Percentiles rank a stretch among this genome's conserved stretches.
Conservation (phyloP, 1,140 invertebrate species). For the Aethina tumida region DNA sequence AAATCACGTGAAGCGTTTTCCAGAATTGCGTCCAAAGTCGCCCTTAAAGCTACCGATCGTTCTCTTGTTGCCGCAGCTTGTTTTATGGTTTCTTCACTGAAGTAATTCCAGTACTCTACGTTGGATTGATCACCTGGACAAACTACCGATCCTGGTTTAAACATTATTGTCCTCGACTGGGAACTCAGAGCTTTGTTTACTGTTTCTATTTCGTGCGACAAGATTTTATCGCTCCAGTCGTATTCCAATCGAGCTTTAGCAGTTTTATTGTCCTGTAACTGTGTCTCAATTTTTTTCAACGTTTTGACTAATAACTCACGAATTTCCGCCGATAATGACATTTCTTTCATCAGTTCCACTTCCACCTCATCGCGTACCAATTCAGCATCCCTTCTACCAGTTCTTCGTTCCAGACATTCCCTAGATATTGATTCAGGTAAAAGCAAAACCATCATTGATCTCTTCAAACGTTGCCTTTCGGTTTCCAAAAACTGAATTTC, state of each 20-base stretch:
- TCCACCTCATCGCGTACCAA: conserved; percentile 69
- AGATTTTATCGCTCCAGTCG: conserved; percentile 80
- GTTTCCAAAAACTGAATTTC: conserved; percentile 56
- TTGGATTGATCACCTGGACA: conserved; percentile 56
- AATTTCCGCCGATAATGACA: conserved; percentile 55
- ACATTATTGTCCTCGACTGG: conserved; percentile 49
- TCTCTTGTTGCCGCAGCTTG: conserved; percentile 45
- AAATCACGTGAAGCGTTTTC: conserved; percentile 53
- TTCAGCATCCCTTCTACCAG: conserved; percentile 62
- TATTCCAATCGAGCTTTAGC: conserved; percentile 67
- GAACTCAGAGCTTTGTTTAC: conserved; percentile 50
- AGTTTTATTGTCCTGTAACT: conserved; percentile 61
- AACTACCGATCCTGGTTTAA: conserved; percentile 53
- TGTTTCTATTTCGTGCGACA: conserved; percentile 64
- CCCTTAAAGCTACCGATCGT: conserved; percentile 46
- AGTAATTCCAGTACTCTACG: conserved; percentile 54
- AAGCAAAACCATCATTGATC: conserved; percentile 50
- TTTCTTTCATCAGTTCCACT: conserved; percentile 62
- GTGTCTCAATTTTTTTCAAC: conserved; percentile 55
- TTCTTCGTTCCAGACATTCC: conserved; percentile 32
- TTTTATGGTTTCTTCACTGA: conserved; percentile 51
- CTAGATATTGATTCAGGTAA: conserved; percentile 51
- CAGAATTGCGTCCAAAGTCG: conserved; percentile 47
- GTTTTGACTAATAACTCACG: conserved; percentile 44
- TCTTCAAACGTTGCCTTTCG: conserved; percentile 51